Conservation (phyloP, 2,888 invertebrate genomes). For the Rotaria sp. region DNA sequence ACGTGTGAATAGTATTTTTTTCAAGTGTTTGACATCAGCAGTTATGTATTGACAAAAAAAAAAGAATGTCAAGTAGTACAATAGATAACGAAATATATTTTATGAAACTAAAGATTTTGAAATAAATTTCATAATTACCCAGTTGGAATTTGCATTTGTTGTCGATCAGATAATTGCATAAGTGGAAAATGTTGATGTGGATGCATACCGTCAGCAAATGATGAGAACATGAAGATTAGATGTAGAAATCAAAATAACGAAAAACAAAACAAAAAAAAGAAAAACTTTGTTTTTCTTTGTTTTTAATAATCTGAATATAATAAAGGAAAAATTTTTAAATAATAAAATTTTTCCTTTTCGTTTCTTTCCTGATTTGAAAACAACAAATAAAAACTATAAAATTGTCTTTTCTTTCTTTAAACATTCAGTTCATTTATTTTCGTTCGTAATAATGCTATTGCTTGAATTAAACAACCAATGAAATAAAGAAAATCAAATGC, state of each 20-base stretch:
- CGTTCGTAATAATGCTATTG: not conserved
- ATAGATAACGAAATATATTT: too few species aligned
- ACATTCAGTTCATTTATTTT: not conserved
- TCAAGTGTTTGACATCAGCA: too few species aligned
- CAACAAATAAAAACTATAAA: not conserved
- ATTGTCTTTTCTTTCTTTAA: slow-evolving; percentile 18
- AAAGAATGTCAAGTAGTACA: too few species aligned
- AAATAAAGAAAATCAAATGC: not conserved
- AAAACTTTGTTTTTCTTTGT: not conserved
- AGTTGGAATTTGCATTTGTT: not conserved
- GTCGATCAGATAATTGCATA: slow-evolving; percentile 19
- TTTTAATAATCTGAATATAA: not conserved
- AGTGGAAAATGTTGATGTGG: slow-evolving; percentile 29
- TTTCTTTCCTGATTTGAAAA: not conserved
- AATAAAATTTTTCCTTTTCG: too few species aligned
- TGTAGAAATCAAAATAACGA: not conserved
- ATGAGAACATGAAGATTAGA: not conserved
- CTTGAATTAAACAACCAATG: not conserved
- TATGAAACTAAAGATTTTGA: not conserved
- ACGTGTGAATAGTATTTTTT: too few species aligned
- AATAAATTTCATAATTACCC: not conserved
- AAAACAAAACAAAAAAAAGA: not conserved
- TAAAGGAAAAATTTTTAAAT: not conserved
- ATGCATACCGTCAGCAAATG: slow-evolving; percentile 25
- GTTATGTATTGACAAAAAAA: too few species aligned